Conservation (phyloP, 2,113 vertebrate species). For the Rattus rattus region DNA sequence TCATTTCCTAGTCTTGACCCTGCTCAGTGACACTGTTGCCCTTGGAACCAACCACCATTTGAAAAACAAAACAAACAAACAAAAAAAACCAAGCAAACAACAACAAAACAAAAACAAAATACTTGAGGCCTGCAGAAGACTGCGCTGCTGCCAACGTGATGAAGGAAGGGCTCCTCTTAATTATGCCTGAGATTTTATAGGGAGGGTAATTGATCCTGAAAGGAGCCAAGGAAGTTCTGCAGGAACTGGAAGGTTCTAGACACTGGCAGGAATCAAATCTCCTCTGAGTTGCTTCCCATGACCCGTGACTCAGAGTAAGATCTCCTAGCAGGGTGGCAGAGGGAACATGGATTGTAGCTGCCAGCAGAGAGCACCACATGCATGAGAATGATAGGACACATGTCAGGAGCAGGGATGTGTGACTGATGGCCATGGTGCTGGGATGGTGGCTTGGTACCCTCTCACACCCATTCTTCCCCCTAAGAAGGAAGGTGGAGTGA, state of each 20-base stretch:
- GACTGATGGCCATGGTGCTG: neutral
- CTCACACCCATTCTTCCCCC: neutral
- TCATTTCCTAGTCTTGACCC: neutral
- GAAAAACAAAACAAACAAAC: constrained; percentile 35
- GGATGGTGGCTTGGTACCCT: neutral
- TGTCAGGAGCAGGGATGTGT: neutral
- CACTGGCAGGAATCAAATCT: neutral
- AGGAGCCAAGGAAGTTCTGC: neutral
- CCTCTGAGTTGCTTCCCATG: neutral
- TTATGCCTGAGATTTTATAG: neutral
- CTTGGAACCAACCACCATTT: neutral
- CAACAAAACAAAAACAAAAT: neutral
- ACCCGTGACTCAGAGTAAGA: neutral
- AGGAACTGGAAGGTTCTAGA: neutral
- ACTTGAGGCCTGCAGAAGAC: neutral
- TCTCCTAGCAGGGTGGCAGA: neutral
- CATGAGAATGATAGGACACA: constrained; percentile 1
- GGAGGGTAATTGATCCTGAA: neutral
- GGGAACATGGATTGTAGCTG: constrained; percentile 25
- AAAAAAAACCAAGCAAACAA: neutral
- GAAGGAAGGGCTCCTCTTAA: neutral
- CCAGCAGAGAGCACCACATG: constrained; percentile 81
- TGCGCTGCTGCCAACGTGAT: neutral
- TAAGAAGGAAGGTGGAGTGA: neutral
- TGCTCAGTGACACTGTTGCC: neutral